Evolutionary conservation across 2,113 vertebrate species (phyloP), one percentile per base, ranked within the genome.

Genomic region (Embiotoca jacksoni): DNA sequence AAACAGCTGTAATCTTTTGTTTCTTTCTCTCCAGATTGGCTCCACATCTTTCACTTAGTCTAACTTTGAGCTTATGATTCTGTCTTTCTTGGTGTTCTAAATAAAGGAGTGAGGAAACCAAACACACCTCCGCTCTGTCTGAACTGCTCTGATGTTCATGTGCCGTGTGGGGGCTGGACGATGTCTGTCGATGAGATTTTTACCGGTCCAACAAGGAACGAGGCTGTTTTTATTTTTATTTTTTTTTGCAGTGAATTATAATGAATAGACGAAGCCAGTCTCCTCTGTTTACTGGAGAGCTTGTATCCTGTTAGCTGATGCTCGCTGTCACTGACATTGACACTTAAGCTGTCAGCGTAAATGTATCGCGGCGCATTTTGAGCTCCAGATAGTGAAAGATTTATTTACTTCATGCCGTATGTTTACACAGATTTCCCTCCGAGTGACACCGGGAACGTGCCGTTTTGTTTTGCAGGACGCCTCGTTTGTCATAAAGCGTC

Each of bases 401-500:
- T 57, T 69, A 55, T 84, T 69, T 46, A 5, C 47, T 46, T 61
- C 7, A 4, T 23, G 31, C 54, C 66, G 36, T 46, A 39, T n/a
- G 41, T 55, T 4, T 50, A 58, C 15, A 62, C 55, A 62, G 61
- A 31, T 78, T 74, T 67, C 10, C 71, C 23, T 50, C 7, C 23
- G 68, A 73, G 7, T 44, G 65, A 69, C 74, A 72, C 35, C 32
- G 14, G 57, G 14, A 23, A 33, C 9, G 6, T 58, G 39, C 35
- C 11, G 23, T 78, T 23, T 55, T 77, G 46, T 67, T 59, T 63
- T 16, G 39, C 74, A 66, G 41, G 14, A 57, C 36, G 0, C 49
- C 52, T 78, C 58, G 15, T 80, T 69, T 68, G 59, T 75, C 36
- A 41, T 36, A n/a, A 67, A 64, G n/a, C 3, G 33, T 66, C 32